Percentiles rank a stretch among this genome's conserved stretches.
These are phyloP conservation scores for Adelges cooleyi DNA, from an alignment of 1,140 invertebrate genomes.

Conservation along the genomic window DNA sequence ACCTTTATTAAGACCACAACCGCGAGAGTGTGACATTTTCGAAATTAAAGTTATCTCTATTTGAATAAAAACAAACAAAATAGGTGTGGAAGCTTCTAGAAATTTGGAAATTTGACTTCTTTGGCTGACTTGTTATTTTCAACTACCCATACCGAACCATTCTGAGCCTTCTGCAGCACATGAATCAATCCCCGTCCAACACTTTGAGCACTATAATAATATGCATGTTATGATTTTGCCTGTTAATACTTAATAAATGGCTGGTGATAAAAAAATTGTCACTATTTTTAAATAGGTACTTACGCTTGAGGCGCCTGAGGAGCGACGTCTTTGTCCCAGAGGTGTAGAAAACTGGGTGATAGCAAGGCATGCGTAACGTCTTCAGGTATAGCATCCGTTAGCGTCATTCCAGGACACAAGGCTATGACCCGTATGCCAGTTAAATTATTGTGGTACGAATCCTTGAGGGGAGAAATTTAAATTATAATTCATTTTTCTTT, in stretches of 20 bases:
- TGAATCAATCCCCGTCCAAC: conserved; percentile 53
- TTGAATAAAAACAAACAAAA: too few relatives aligned
- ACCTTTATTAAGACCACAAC: too few relatives aligned
- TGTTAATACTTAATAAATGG: too few relatives aligned
- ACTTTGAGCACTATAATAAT: conserved; percentile 48
- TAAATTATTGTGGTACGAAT: conserved; percentile 42
- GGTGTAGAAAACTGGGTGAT: conserved; percentile 40
- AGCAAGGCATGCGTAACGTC: conserved; percentile 36
- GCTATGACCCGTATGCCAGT: conserved; percentile 45
- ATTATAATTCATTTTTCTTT: too few relatives aligned
- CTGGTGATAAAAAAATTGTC: too few relatives aligned
- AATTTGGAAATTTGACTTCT: conserved; percentile 42
- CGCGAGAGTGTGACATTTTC: too few relatives aligned
- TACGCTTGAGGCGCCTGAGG: conserved; percentile 44
- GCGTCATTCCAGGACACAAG: conserved; percentile 44
- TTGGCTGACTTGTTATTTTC: conserved; percentile 51
- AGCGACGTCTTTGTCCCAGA: conserved; percentile 53
- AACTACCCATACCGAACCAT: conserved; percentile 57
- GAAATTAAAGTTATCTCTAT: too few relatives aligned
- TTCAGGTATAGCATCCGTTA: conserved; percentile 41
- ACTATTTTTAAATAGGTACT: conserved; percentile 33
- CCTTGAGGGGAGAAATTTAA: conserved; percentile 36
- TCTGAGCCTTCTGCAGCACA: conserved; percentile 50
- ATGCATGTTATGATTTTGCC: too few relatives aligned
- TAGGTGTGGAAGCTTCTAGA: too few relatives aligned